Evolutionary conservation across 2,797 vertebrate genomes (phyloP).

Genomic region (Helicolenus hilgendorfi): DNA sequence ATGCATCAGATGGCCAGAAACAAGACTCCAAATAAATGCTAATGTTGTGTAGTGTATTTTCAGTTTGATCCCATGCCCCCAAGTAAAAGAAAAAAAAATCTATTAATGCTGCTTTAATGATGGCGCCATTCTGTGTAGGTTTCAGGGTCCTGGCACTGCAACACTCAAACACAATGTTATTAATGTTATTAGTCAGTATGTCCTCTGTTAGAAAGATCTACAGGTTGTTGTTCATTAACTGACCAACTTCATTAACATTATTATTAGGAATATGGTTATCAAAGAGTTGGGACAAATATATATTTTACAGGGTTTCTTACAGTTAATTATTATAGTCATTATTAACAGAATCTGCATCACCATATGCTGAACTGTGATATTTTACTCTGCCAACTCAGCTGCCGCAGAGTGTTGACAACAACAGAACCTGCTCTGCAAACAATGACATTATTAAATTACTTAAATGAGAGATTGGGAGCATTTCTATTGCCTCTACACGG

Average conservation of each 20-base stretch:
- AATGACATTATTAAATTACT: conserved; percentile 28
- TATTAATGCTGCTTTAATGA: not conserved
- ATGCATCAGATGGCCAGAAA: not conserved
- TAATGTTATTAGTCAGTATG: not conserved
- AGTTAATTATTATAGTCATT: conserved; percentile 41
- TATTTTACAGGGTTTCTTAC: conserved; percentile 3
- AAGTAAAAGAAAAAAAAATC: not conserved
- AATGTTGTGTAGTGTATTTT: not conserved
- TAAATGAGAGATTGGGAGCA: no score
- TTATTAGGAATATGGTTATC: not conserved
- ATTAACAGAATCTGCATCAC: conserved; percentile 58
- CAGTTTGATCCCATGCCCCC: not conserved
- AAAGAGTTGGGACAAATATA: not conserved
- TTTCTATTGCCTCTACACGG: no score
- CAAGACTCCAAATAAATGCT: not conserved
- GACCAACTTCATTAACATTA: not conserved
- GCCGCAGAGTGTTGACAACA: conserved; percentile 41
- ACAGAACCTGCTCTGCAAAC: conserved; percentile 39
- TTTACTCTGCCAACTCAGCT: conserved; percentile 50
- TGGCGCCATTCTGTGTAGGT: not conserved
- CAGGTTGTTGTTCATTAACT: not conserved
- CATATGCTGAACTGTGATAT: conserved; percentile 61
- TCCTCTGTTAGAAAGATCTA: not conserved
- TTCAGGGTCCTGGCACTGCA: not conserved
- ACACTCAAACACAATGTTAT: not conserved